These are phyloP conservation scores for Nasonia oneida DNA, from an alignment of 2,888 invertebrate genomes.

Conservation along the genomic window DNA sequence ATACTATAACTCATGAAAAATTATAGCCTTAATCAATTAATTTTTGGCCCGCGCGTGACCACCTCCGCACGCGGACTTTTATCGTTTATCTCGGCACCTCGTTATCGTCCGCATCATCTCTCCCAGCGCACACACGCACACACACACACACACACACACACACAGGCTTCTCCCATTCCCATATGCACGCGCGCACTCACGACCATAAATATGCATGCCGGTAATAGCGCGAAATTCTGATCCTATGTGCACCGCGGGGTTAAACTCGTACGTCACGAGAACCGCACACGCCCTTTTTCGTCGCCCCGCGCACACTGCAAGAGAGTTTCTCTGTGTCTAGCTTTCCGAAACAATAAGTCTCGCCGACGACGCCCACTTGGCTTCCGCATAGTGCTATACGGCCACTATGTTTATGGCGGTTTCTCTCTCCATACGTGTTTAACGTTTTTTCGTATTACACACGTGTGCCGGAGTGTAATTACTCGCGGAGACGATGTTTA, in stretches of 20 bases:
- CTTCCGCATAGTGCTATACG: conserved; percentile 11
- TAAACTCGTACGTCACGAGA: conserved; percentile 43
- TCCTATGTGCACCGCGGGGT: conserved; percentile 1
- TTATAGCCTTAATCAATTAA: conserved; percentile 53
- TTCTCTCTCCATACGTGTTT: neutral
- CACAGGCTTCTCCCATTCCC: conserved; percentile 61
- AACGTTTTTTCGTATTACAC: neutral
- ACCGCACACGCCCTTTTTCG: conserved; percentile 53
- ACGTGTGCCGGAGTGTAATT: neutral
- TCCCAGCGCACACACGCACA: conserved; percentile 11
- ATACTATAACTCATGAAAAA: conserved; percentile 25
- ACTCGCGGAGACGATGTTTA: conserved; percentile 3
- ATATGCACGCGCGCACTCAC: conserved; percentile 29
- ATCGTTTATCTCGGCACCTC: conserved; percentile 63
- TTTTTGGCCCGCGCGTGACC: conserved; percentile 40
- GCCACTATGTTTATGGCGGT: neutral
- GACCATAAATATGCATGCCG: conserved; percentile 70
- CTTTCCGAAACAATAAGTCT: conserved; percentile 30
- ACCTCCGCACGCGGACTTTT: conserved; percentile 61
- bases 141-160: neutral
- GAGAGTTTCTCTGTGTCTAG: neutral
- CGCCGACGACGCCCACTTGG: conserved; percentile 28
- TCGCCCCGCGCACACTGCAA: conserved; percentile 32
- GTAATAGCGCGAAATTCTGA: conserved; percentile 39
- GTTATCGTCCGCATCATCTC: conserved; percentile 50